Base-by-base conservation (phyloP, 1,140 invertebrate genomes). In the Apis dorsata region DNA sequence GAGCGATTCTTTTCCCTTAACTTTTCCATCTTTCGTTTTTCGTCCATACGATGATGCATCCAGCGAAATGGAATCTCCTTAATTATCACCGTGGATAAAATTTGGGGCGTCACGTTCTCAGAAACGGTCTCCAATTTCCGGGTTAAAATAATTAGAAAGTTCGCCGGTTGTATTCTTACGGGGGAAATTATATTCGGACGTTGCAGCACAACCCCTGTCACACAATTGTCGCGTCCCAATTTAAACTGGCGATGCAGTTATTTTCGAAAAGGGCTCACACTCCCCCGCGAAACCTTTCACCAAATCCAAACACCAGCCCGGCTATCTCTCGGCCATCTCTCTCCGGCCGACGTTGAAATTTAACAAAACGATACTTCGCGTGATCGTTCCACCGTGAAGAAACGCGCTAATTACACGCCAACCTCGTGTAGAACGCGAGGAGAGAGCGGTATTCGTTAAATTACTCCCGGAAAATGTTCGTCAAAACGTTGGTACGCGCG, bases 151-250 rank as follows among this genome's bases (percentile, higher is more conserved):
- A 73, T 73, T 59, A 59, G 71, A 59, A 73, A 73, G 11, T 73
- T 59, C 19, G 34, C 9, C 55, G 4, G 24, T 73, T 59, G 28
- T 44, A 55, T 59, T 19, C 8, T 59, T 73, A 73, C 59, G 59
- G 59, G 59, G 59, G 63, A 62, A 49, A 62, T 75, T 75, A 75
- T 75, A 75, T 75, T 75, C 73, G 15, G n/a, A 75, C 55, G n/a
- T 17, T 53, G 8, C 19, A 28, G 28, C 15, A 21, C 55, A n/a
- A 51, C 15, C 15, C 15, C 15, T 34, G 34, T 34, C 34, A 4
- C 34, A 2, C 34, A 34, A 34, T 34, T 4, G 34, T 2, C 4
- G 34, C 34, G 34, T 34, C 34, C n/a, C 34, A 62, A 24, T 15
- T 7, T 12, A 51, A 55, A 28, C 59, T 51, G 59, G 59, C 73